These are phyloP conservation scores for Hafferia zeledoni DNA, from an alignment of 2,797 vertebrate genomes.

Conservation along the genomic window DNA sequence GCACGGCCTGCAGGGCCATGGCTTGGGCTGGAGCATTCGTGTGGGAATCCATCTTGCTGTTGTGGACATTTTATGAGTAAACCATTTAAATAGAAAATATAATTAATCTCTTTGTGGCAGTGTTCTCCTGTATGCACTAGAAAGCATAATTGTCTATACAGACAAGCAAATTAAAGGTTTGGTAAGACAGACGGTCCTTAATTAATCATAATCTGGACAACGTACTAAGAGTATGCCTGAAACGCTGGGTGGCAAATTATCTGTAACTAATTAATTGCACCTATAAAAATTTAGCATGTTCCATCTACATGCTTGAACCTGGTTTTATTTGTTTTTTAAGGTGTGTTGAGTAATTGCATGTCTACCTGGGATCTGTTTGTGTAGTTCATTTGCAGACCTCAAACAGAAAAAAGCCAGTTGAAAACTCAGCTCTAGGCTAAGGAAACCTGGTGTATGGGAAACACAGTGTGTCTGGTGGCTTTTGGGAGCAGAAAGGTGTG, in stretches of 20 bases:
- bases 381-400: not conserved
- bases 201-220: constrained; percentile 17
- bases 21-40: not conserved
- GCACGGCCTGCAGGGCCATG: fast-evolving
- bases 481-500: not conserved
- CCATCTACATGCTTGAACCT: not conserved
- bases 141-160: constrained; percentile 14
- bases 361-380: not conserved
- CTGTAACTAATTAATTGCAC: constrained; percentile 36
- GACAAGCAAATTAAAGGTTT: constrained; percentile 48
- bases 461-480: not conserved
- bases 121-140: not conserved
- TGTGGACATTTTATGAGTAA: not conserved
- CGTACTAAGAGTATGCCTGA: not conserved
- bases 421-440: not conserved
- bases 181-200: not conserved
- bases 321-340: constrained; percentile 12
- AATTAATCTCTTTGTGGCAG: constrained; percentile 29
- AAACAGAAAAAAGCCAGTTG: not conserved
- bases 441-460: not conserved
- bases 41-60: not conserved
- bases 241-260: constrained; percentile 17
- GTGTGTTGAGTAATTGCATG: not conserved
- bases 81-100: constrained; percentile 10
- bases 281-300: not conserved